A percentile compares a stretch with the other conserved stretches of the same genome.
Conservation (phyloP, 1,140 invertebrate species). For the Pomacea maculata region DNA sequence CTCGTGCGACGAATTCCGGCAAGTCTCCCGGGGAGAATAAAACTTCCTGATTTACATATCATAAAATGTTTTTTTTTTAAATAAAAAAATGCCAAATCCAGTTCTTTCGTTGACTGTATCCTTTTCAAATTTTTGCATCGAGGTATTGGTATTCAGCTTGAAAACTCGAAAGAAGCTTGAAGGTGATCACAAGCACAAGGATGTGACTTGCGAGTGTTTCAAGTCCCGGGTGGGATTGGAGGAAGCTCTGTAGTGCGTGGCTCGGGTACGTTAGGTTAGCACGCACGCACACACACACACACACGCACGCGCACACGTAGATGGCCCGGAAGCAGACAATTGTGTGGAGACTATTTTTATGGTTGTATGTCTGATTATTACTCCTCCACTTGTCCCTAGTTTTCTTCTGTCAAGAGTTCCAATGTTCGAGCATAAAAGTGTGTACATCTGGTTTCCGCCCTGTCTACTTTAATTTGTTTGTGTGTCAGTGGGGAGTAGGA, state of each 20-base stretch:
- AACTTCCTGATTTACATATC: no score
- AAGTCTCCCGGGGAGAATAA: no score
- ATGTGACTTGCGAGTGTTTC: no score
- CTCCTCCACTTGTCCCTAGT: background rate
- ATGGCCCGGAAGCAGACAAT: background rate
- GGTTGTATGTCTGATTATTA: background rate
- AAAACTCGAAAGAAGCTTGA: no score
- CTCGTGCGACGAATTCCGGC: no score
- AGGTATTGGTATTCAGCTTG: background rate
- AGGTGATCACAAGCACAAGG: no score
- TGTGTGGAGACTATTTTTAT: background rate
- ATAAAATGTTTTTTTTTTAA: background rate
- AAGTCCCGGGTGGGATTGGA: no score
- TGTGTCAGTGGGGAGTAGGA: background rate
- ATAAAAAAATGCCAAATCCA: no score
- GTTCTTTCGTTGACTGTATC: background rate
- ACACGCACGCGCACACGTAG: slow-evolving; percentile 21
- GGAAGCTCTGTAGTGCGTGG: no score
- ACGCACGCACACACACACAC: slow-evolving; percentile 7
- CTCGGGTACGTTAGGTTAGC: background rate
- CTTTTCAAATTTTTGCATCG: background rate
- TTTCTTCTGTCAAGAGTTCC: background rate
- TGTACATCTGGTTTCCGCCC: no score
- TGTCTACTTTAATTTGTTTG: no score
- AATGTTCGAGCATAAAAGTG: background rate